Conservation (phyloP, 2,888 invertebrate genomes). For the Laothoe populi region DNA sequence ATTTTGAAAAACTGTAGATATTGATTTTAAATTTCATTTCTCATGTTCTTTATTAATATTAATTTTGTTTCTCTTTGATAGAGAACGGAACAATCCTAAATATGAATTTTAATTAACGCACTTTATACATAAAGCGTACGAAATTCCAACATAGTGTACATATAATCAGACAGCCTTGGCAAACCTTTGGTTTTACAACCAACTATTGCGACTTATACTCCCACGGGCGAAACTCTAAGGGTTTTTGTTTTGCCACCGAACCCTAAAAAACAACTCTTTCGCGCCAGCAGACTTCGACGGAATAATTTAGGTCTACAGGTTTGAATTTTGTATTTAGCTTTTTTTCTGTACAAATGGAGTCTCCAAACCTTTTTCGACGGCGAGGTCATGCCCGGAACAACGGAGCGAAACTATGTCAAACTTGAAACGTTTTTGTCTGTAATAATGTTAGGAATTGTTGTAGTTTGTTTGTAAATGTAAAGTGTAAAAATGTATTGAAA, state of each 20-base stretch:
- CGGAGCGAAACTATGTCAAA: slow-evolving; percentile 21
- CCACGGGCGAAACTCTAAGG: background rate
- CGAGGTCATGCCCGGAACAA: slow-evolving; percentile 10
- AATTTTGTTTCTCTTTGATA: no score
- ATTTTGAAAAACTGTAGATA: no score
- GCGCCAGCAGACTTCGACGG: slow-evolving; percentile 21
- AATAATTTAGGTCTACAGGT: slow-evolving; percentile 25
- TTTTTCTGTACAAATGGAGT: slow-evolving; percentile 25
- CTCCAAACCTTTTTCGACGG: slow-evolving; percentile 15
- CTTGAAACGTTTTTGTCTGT: slow-evolving; percentile 16
- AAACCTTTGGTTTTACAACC: no score
- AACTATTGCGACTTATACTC: no score
- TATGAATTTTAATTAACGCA: no score
- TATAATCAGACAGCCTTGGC: no score
- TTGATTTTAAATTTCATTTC: no score
- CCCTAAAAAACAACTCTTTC: slow-evolving; percentile 11
- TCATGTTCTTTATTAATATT: no score
- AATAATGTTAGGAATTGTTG: background rate
- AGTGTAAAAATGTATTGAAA: no score
- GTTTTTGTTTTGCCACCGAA: background rate
- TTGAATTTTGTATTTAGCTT: slow-evolving; percentile 28
- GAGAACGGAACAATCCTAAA: no score
- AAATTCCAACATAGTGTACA: no score
- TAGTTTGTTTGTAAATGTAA: background rate
- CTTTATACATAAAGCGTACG: no score